Percentiles rank a stretch among this genome's conserved stretches.
Conservation (phyloP, 1,140 invertebrate genomes). For the Caligus rogercresseyi region DNA sequence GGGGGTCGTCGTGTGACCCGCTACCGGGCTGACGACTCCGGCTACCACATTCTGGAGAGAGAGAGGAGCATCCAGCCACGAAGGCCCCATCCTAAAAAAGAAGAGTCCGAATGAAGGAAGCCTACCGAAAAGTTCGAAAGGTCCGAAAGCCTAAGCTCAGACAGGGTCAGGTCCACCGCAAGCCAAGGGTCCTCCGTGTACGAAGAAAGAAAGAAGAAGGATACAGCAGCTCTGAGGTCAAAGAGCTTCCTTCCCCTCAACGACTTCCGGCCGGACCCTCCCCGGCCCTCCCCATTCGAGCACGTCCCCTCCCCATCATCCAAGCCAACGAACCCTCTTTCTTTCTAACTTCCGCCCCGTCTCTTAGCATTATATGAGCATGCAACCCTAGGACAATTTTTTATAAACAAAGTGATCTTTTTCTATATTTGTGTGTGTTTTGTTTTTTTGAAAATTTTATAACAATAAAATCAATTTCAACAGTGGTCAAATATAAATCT, state of each 20-base stretch:
- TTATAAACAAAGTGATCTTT: too few species aligned
- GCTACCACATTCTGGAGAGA: slow-evolving; percentile 1
- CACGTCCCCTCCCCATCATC: neutral
- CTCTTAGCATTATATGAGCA: neutral
- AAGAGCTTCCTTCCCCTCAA: neutral
- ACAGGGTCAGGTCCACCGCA: neutral
- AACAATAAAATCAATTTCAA: too few species aligned
- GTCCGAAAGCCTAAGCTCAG: neutral
- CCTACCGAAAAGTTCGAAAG: neutral
- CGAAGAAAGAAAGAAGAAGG: too few species aligned
- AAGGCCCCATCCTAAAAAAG: neutral
- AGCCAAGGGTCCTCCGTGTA: neutral
- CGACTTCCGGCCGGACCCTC: neutral
- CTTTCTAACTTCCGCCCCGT: neutral
- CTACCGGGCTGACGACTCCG: neutral
- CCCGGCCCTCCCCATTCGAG: neutral
- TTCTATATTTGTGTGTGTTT: too few species aligned
- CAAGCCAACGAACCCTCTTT: neutral
- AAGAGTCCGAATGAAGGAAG: neutral
- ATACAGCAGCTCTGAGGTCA: neutral
- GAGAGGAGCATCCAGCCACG: neutral
- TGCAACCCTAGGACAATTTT: too few species aligned
- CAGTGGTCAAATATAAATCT: too few species aligned
- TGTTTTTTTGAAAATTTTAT: too few species aligned
- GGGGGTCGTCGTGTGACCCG: neutral